phyloP scores from a whole-genome alignment of 2,888 invertebrate genomes.

The Hirtodrosophila confusa region DNA sequence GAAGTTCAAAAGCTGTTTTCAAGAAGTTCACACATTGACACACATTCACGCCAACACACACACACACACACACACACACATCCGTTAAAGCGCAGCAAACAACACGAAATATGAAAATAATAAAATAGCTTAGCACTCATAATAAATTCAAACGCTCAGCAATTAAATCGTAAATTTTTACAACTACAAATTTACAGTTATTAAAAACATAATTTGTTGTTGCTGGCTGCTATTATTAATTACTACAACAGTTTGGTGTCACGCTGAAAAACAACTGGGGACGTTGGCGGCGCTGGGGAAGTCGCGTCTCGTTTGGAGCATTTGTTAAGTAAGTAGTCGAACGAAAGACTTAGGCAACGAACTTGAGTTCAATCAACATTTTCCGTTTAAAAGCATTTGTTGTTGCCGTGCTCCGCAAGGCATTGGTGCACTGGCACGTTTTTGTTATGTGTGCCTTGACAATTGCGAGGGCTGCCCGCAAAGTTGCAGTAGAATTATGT shows the following conservation, averaged over 20 bases:
- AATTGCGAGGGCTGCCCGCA: conserved; percentile 55
- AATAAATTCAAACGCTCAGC: conserved; percentile 74
- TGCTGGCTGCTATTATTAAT: conserved; percentile 75
- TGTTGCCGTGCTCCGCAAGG: conserved; percentile 61
- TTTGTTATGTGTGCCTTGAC: conserved; percentile 51
- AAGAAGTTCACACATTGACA: conserved; percentile 18
- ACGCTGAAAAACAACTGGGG: conserved; percentile 58
- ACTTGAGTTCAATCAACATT: conserved; percentile 78
- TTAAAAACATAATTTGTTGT: conserved; percentile 78
- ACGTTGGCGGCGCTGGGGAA: conserved; percentile 19
- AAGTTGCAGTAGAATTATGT: conserved; percentile 19
- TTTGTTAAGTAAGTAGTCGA: conserved; percentile 66
- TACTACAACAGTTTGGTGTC: conserved; percentile 78
- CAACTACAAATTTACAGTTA: conserved; percentile 81
- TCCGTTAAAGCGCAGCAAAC: background rate
- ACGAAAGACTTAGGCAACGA: conserved; percentile 75
- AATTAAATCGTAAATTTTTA: conserved; percentile 79
- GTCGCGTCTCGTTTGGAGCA: conserved; percentile 35
- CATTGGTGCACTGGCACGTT: conserved; percentile 75
- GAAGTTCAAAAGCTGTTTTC: conserved; percentile 46
- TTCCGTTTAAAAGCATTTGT: conserved; percentile 72
- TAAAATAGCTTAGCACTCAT: conserved; percentile 68
- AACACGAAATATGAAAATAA: conserved; percentile 37
- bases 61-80: conserved; percentile 13
- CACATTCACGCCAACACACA: background rate